These are phyloP conservation scores for Drosophila aldrichi DNA, from an alignment of 2,888 invertebrate species.

Conservation along the genomic window DNA sequence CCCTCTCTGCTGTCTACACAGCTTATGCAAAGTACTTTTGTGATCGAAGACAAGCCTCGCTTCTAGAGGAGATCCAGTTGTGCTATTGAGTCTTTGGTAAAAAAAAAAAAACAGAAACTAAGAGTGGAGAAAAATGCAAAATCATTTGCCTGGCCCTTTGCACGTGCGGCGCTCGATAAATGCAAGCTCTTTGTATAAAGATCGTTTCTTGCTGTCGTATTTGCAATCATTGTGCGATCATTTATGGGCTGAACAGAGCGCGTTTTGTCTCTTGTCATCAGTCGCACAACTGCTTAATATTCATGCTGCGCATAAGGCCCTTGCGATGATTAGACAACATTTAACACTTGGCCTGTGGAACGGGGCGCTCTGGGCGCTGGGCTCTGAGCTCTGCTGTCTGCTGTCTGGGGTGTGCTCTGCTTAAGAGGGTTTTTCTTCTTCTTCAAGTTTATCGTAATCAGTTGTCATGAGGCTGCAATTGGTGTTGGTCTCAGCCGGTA, in stretches of 20 bases:
- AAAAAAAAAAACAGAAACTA: not conserved
- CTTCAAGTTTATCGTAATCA: conserved; percentile 42
- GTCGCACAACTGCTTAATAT: conserved; percentile 56
- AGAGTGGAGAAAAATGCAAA: conserved; percentile 39
- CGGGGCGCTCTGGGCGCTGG: too few species aligned
- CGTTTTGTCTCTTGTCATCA: conserved; percentile 49
- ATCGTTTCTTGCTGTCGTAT: conserved; percentile 29
- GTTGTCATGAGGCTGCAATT: conserved; percentile 61
- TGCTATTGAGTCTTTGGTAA: not conserved
- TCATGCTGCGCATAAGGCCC: conserved; percentile 51
- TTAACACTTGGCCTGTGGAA: conserved; percentile 16
- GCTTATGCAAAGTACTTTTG: conserved; percentile 67
- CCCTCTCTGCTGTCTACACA: not conserved
- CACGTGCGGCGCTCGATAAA: conserved; percentile 62
- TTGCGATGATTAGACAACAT: conserved; percentile 69
- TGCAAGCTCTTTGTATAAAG: conserved; percentile 24
- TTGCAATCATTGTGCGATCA: conserved; percentile 64
- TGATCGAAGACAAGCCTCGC: conserved; percentile 57
- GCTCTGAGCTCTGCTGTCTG: not conserved
- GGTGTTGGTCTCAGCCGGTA: conserved; percentile 32
- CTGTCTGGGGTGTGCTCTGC: not conserved
- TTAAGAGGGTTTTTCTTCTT: conserved; percentile 1
- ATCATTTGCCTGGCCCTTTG: conserved; percentile 61
- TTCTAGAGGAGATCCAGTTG: conserved; percentile 9
- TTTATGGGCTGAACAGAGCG: conserved; percentile 36